Percentiles rank a stretch among this genome's conserved stretches.
These are phyloP conservation scores for Orbicella faveolata DNA, from an alignment of 64 coral and sea anemone species.

Conservation along the genomic window DNA sequence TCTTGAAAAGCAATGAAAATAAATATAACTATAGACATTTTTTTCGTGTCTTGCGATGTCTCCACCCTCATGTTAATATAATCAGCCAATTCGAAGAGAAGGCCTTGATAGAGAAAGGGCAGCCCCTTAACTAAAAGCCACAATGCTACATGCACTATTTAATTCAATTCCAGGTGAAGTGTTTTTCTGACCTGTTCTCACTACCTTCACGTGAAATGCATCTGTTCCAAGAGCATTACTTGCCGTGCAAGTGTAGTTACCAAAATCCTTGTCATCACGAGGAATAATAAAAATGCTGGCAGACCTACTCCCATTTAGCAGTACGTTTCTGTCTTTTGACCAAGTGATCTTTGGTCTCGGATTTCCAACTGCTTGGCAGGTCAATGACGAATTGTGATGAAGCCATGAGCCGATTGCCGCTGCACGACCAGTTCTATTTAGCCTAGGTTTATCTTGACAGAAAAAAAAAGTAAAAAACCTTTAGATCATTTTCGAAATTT, in stretches of 20 bases:
- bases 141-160: no score
- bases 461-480: not conserved
- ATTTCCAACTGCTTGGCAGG: slow-evolving; percentile 25
- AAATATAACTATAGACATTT: no score
- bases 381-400: not conserved
- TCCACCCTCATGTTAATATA: no score
- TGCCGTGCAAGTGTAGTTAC: slow-evolving; percentile 6
- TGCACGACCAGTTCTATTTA: not conserved
- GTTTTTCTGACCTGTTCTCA: not conserved
- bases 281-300: not conserved
- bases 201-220: not conserved
- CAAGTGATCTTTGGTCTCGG: not conserved
- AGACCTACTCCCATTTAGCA: not conserved
- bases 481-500: not conserved
- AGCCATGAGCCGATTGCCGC: slow-evolving; percentile 7
- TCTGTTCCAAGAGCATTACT: not conserved
- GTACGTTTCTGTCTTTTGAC: not conserved
- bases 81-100: no score
- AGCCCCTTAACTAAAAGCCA: no score
- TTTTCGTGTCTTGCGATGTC: no score
- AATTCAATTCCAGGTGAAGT: not conserved
- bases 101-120: no score
- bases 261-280: not conserved
- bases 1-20: no score
- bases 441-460: slow-evolving; percentile 11